Conservation (phyloP, 2,888 invertebrate species). For the Tachystola acroxantha region DNA sequence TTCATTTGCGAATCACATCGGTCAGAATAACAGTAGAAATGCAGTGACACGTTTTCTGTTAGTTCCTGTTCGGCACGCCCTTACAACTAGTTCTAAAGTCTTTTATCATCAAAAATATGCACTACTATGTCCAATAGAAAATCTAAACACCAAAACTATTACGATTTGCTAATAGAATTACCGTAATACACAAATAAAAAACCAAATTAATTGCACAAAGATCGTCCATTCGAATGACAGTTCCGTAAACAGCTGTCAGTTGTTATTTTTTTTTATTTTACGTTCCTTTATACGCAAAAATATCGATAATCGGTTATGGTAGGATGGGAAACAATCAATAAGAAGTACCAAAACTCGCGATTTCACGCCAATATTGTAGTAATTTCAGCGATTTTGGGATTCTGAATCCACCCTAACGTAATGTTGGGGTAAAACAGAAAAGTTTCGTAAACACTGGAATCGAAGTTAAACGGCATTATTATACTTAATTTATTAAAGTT, state of each 20-base stretch:
- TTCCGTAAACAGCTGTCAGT: not conserved
- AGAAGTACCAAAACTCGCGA: too few species aligned
- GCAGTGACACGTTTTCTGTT: conserved; percentile 68
- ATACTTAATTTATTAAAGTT: too few species aligned
- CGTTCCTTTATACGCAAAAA: conserved; percentile 6
- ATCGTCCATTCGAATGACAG: conserved; percentile 39
- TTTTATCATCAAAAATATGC: conserved; percentile 49
- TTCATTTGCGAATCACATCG: conserved; percentile 61
- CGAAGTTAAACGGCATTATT: too few species aligned
- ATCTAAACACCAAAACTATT: conserved; percentile 55
- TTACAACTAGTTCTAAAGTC: conserved; percentile 36
- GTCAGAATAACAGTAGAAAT: conserved; percentile 63
- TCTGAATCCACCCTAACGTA: too few species aligned
- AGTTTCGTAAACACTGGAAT: too few species aligned
- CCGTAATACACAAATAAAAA: conserved; percentile 66
- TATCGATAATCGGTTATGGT: too few species aligned
- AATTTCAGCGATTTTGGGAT: too few species aligned
- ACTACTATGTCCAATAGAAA: conserved; percentile 38
- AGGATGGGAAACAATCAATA: too few species aligned
- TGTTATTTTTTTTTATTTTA: conserved; percentile 2
- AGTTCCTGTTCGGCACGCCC: conserved; percentile 42
- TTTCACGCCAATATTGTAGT: too few species aligned
- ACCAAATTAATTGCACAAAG: conserved; percentile 62
- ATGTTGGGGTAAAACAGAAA: too few species aligned
- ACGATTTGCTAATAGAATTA: conserved; percentile 47